These are phyloP conservation scores for Schizotus pectinicornis DNA, from an alignment of 2,888 invertebrate genomes.

Conservation along the genomic window DNA sequence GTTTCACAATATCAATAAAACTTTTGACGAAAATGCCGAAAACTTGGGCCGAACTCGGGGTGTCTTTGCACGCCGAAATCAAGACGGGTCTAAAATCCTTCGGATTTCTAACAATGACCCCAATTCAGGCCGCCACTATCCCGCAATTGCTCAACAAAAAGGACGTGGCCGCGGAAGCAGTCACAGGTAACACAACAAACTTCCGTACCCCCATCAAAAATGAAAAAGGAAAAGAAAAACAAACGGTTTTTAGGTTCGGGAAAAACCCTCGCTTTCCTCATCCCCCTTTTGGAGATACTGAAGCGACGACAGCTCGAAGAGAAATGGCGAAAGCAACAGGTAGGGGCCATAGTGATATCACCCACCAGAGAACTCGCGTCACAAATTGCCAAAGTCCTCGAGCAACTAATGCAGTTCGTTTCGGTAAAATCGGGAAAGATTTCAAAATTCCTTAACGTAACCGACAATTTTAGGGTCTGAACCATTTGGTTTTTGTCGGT, in stretches of 20 bases:
- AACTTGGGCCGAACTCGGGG: constrained; percentile 61
- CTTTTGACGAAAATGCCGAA: constrained; percentile 44
- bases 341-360: constrained; percentile 90
- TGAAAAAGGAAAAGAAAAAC: not conserved
- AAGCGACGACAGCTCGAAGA: constrained; percentile 66
- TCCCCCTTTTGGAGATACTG: constrained; percentile 90
- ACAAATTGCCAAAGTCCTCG: constrained; percentile 79
- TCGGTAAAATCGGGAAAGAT: constrained; percentile 47
- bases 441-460: constrained; percentile 41
- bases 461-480: constrained; percentile 53
- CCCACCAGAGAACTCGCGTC: constrained; percentile 95
- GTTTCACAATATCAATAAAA: not conserved
- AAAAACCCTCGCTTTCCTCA: constrained; percentile 94
- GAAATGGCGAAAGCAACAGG: constrained; percentile 73
- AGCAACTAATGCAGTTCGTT: constrained; percentile 59
- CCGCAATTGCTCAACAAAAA: constrained; percentile 87
- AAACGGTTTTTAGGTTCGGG: constrained; percentile 76
- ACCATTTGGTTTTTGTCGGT: constrained; percentile 76
- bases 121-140: constrained; percentile 83
- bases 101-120: constrained; percentile 66
- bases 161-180: constrained; percentile 98
- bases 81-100: constrained; percentile 60
- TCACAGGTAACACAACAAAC: constrained; percentile 78
- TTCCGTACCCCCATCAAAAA: not conserved
- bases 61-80: constrained; percentile 57